Evolutionary conservation across 1,140 invertebrate species (phyloP), one percentile per base, ranked within the genome.

Genomic region (Dinoponera quadriceps): DNA sequence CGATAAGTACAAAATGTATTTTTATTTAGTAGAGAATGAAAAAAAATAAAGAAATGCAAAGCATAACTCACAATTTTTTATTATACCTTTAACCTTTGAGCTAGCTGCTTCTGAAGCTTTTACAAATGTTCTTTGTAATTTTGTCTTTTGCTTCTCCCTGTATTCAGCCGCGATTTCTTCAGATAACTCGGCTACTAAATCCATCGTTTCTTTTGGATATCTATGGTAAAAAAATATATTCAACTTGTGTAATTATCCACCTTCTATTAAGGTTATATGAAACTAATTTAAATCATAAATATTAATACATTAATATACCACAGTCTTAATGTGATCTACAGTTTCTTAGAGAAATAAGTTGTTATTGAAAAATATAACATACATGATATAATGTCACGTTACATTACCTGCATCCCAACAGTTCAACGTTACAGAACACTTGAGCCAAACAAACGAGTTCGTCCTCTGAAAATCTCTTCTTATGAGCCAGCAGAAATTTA

Each of bases 351-450:
- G 7, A 44, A 44, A 27, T 54, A 59, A 44, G 22, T 20, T 65
- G 2, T 25, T 29, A n/a, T 4, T 27, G 25, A 78, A 33, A 0
- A 0, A 62, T 3, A 33, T 44, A 49, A 38, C 29, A 16, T 59
- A 11, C 3, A 51, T 4, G 66, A 18, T 3, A 29, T 3, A 25
- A 22, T 29, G 22, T 55, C 25, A 27, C 55, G 2, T 51, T 57
- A 33, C 88, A 18, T 92, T 94, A 97, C 96, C 95, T 96, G 95
- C 97, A 98, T 57, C 97, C 97, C 88, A 98, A 94, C 72, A 98
- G 95, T 92, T 98, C 97, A 54, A 98, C 95, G 92, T 98, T 98
- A 0, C 96, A 95, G 90, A 98, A 98, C 14, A 97, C 97, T 94
- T 97, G 96, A 16, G 97, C 97, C 71, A 98, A 94, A 93, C 97